A percentile compares a stretch with the other conserved stretches of the same genome.
Conservation (phyloP, 1,140 invertebrate genomes). For the Frieseomelitta varia region DNA sequence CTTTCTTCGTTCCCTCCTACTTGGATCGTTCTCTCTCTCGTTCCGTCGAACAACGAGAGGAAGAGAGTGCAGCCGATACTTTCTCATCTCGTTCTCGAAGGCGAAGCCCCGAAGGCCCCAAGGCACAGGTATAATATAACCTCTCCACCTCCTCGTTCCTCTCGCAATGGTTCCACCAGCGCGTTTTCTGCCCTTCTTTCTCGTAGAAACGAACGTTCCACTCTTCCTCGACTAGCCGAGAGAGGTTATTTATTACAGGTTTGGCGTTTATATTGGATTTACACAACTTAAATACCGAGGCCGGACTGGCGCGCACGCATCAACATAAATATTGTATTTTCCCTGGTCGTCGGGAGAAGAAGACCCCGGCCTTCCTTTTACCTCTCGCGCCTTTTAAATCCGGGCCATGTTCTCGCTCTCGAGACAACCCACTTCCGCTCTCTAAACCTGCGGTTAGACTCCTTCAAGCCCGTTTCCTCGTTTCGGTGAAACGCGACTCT, state of each 20-base stretch:
- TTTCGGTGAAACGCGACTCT: neutral
- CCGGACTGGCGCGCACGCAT: slow-evolving; percentile 67
- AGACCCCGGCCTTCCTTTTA: neutral
- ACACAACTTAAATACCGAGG: slow-evolving; percentile 80
- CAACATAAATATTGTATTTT: slow-evolving; percentile 80
- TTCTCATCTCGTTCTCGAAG: slow-evolving; percentile 75
- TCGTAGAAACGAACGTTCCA: slow-evolving; percentile 20
- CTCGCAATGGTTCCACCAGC: slow-evolving; percentile 16
- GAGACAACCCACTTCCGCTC: slow-evolving; percentile 40
- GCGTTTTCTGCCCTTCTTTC: slow-evolving; percentile 42
- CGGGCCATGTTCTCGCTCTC: neutral
- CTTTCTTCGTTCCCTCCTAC: slow-evolving; percentile 64
- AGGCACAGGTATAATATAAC: slow-evolving; percentile 78
- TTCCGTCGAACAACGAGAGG: neutral
- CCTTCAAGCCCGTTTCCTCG: neutral
- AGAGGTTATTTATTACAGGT: slow-evolving; percentile 79
- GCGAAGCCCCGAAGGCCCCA: slow-evolving; percentile 71
- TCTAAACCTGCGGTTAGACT: neutral
- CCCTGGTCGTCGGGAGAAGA: slow-evolving; percentile 46
- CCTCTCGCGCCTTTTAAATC: neutral
- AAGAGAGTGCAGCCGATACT: slow-evolving; percentile 56
- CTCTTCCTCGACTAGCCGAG: slow-evolving; percentile 66
- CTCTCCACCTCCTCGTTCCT: slow-evolving; percentile 53
- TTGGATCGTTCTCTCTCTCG: slow-evolving; percentile 54
- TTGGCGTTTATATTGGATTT: slow-evolving; percentile 81